Conservation (phyloP, 2,113 vertebrate genomes). For the Patagioenas fasciata region DNA sequence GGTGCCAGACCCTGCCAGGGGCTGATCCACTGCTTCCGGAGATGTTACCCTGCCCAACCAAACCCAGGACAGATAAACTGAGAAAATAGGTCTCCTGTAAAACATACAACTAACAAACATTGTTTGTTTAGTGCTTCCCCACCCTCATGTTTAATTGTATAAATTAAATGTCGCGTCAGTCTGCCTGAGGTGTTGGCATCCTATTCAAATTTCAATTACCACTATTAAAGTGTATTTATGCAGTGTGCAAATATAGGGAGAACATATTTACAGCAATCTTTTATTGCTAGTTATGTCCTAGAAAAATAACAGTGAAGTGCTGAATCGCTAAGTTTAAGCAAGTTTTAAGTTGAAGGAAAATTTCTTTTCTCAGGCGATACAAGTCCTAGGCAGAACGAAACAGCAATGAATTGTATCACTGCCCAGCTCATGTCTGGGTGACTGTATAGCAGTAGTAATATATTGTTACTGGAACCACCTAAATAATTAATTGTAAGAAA, state of each 20-base stretch:
- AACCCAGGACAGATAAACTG: slow-evolving; percentile 24
- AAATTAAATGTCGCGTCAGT: slow-evolving; percentile 57
- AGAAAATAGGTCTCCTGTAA: slow-evolving; percentile 25
- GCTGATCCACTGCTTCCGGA: neutral
- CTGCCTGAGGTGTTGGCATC: slow-evolving; percentile 66
- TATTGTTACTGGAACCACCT: slow-evolving; percentile 69
- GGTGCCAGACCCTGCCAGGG: neutral
- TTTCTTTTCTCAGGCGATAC: slow-evolving; percentile 51
- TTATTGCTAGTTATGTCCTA: slow-evolving; percentile 60
- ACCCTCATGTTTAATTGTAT: slow-evolving; percentile 52
- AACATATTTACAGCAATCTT: slow-evolving; percentile 59
- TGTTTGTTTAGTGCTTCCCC: slow-evolving; percentile 56
- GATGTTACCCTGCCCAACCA: neutral
- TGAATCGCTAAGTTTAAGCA: slow-evolving; percentile 52
- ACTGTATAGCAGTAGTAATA: slow-evolving; percentile 69
- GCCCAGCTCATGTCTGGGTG: slow-evolving; percentile 47
- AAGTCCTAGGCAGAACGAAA: slow-evolving; percentile 45
- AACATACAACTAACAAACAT: slow-evolving; percentile 15
- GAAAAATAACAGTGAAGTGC: slow-evolving; percentile 60
- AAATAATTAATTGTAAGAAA: slow-evolving; percentile 73
- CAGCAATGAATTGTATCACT: slow-evolving; percentile 62
- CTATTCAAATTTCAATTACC: slow-evolving; percentile 64
- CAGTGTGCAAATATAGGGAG: slow-evolving; percentile 28
- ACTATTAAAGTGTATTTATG: slow-evolving; percentile 60
- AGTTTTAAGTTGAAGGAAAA: slow-evolving; percentile 54